These are phyloP conservation scores for Hemaris fuciformis DNA, from an alignment of 2,888 invertebrate species.

Conservation along the genomic window DNA sequence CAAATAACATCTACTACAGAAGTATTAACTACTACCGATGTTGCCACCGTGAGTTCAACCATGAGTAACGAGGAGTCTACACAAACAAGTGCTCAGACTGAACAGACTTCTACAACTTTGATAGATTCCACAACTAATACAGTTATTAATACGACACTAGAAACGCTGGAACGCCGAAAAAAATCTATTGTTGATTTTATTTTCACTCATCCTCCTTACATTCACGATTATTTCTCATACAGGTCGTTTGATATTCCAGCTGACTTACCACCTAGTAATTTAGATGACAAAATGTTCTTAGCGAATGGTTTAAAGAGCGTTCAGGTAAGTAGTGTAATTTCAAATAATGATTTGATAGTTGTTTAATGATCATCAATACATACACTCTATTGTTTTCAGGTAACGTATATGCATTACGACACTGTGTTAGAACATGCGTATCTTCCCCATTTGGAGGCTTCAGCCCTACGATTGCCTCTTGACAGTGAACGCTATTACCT, in stretches of 20 bases:
- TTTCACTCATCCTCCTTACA: constrained; percentile 63
- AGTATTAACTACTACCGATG: constrained; percentile 15
- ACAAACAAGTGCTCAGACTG: constrained; percentile 5
- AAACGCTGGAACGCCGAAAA: constrained; percentile 63
- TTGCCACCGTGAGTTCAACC: constrained; percentile 17
- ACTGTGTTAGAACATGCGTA: constrained; percentile 89
- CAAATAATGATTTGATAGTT: neutral
- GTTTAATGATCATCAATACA: too few species aligned
- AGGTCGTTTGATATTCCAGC: constrained; percentile 63
- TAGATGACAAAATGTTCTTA: constrained; percentile 60
- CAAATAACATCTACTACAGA: neutral
- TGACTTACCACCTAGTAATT: constrained; percentile 39
- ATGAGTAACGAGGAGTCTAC: constrained; percentile 17
- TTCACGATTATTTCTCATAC: constrained; percentile 62
- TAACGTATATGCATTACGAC: constrained; percentile 88
- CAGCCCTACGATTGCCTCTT: constrained; percentile 88
- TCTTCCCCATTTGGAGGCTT: constrained; percentile 86
- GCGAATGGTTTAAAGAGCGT: constrained; percentile 70
- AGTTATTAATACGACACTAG: constrained; percentile 43
- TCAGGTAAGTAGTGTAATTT: constrained; percentile 51
- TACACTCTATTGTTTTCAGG: constrained; percentile 53
- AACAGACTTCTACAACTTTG: constrained; percentile 19
- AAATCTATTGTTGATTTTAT: constrained; percentile 71
- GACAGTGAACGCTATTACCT: constrained; percentile 91
- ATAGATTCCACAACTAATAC: constrained; percentile 29